Evolutionary conservation across 2,797 vertebrate genomes (phyloP).

Genomic region (Gymnodraco acuticeps): DNA sequence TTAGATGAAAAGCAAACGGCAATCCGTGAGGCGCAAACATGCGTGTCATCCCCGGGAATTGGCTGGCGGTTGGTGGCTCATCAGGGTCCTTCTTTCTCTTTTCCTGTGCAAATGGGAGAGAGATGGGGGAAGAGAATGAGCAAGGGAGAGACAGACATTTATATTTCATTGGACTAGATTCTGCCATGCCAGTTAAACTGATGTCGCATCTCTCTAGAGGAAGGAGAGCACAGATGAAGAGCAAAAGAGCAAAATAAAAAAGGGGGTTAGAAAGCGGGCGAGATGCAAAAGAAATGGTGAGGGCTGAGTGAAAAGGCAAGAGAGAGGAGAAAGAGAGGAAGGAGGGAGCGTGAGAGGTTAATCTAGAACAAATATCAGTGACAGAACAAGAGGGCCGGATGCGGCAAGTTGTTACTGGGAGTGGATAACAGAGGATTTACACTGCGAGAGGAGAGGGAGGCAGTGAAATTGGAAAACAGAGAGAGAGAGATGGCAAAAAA

Average conservation of each 20-base stretch:
- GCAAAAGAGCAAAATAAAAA: constrained; percentile 31
- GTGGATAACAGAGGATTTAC: constrained; percentile 77
- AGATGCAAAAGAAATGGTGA: background rate
- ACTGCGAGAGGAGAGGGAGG: constrained; percentile 51
- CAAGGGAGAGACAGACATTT: constrained; percentile 66
- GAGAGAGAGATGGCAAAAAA: constrained; percentile 28
- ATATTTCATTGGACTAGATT: constrained; percentile 76
- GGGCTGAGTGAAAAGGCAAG: constrained; percentile 36
- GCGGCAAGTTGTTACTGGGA: constrained; percentile 68
- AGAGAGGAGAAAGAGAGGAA: constrained; percentile 9
- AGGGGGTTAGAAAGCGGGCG: background rate
- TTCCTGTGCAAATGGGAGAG: constrained; percentile 74
- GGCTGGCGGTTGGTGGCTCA: constrained; percentile 65
- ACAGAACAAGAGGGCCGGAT: constrained; percentile 73
- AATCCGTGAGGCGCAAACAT: constrained; percentile 78
- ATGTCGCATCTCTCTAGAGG: constrained; percentile 59
- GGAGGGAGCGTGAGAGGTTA: constrained; percentile 65
- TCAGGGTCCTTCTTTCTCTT: constrained; percentile 55
- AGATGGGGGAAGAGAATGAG: constrained; percentile 45
- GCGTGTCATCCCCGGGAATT: constrained; percentile 78
- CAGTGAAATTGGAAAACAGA: constrained; percentile 65
- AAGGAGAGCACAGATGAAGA: constrained; percentile 19
- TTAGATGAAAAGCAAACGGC: constrained; percentile 85
- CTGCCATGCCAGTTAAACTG: constrained; percentile 67
- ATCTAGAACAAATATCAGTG: constrained; percentile 80